Conservation (phyloP, 2,113 vertebrate genomes). For the Falco punctatus region DNA sequence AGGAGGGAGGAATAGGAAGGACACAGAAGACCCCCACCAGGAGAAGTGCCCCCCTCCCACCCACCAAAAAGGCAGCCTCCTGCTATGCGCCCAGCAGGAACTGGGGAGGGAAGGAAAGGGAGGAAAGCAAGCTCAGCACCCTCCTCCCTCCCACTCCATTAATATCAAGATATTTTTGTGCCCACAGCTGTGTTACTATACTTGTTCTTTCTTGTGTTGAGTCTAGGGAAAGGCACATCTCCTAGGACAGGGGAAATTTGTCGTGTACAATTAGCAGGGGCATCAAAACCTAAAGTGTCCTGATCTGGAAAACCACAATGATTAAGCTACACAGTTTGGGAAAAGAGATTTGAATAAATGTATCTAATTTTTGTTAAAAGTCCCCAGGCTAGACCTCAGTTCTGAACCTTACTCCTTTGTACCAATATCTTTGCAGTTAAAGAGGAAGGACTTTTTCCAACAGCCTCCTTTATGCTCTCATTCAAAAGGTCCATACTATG, state of each 20-base stretch:
- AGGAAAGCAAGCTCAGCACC: slow-evolving; percentile 25
- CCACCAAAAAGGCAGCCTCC: background rate
- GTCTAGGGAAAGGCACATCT: background rate
- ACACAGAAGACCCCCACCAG: background rate
- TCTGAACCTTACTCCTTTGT: background rate
- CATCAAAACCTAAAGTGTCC: background rate
- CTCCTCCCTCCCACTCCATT: background rate
- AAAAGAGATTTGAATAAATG: background rate
- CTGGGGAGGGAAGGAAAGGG: background rate
- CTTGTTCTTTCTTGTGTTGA: slow-evolving; percentile 23
- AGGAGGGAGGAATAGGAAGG: rapidly evolving
- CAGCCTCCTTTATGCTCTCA: background rate
- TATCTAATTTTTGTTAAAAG: background rate
- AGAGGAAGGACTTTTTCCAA: background rate
- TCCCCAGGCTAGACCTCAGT: background rate
- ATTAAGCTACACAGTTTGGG: background rate
- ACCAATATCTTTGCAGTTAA: background rate
- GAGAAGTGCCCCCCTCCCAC: background rate
- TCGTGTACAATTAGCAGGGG: background rate
- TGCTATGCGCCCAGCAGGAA: background rate
- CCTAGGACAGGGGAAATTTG: background rate
- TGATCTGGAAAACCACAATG: background rate
- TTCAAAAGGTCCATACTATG: background rate
- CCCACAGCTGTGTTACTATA: slow-evolving; percentile 60
- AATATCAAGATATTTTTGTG: slow-evolving; percentile 48